These are phyloP conservation scores for Prietella phreatophila DNA, from an alignment of 2,113 vertebrate genomes.

Conservation along the genomic window DNA sequence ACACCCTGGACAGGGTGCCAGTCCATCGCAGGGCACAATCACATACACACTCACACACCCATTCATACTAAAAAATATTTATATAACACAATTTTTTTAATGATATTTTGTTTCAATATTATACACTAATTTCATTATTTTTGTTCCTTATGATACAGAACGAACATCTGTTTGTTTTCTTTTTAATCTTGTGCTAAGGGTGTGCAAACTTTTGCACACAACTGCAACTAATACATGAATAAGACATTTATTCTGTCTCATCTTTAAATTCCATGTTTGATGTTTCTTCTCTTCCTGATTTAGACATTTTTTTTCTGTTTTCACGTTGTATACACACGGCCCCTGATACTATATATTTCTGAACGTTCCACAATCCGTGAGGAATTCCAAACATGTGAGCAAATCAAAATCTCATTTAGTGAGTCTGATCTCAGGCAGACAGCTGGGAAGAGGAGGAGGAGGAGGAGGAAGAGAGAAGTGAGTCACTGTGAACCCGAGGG, in stretches of 20 bases:
- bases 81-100: not conserved
- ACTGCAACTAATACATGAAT: not conserved
- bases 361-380: conserved; percentile 8
- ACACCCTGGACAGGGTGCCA: too few species aligned
- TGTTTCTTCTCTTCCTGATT: not conserved
- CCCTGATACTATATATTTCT: conserved; percentile 8
- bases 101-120: not conserved
- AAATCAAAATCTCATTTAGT: conserved; percentile 36
- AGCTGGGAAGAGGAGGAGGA: conserved; percentile 13
- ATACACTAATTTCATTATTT: not conserved
- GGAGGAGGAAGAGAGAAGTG: not conserved
- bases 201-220: not conserved
- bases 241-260: not conserved
- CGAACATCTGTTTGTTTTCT: not conserved
- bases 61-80: not conserved
- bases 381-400: conserved; percentile 49
- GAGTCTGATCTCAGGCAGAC: conserved; percentile 33
- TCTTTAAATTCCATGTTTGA: not conserved
- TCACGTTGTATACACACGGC: not conserved
- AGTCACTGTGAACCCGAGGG: conserved; percentile 18
- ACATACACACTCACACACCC: too few species aligned
- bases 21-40: too few species aligned
- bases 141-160: not conserved
- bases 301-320: not conserved
- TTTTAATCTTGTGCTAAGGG: not conserved